phyloP scores from a whole-genome alignment of 2,888 invertebrate genomes.

The Zaprionus lineosus region DNA sequence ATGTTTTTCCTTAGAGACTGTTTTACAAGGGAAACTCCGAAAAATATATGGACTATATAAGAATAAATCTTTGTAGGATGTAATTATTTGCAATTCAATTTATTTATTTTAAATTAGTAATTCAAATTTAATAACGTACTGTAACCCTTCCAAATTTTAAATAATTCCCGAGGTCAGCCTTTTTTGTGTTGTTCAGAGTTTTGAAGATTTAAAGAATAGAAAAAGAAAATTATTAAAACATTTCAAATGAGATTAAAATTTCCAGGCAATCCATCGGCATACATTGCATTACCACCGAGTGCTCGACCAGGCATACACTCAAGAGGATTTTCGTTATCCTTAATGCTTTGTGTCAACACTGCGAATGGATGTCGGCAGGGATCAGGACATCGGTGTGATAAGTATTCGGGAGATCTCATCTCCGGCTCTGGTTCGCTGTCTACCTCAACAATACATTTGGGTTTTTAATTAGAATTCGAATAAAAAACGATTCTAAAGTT shows the following conservation, averaged over 20 bases:
- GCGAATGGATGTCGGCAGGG: slow-evolving; percentile 20
- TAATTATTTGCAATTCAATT: too few species aligned
- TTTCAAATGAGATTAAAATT: slow-evolving; percentile 76
- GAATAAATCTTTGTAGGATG: too few species aligned
- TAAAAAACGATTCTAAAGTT: slow-evolving; percentile 48
- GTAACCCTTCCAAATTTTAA: too few species aligned
- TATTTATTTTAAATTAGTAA: too few species aligned
- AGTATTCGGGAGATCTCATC: slow-evolving; percentile 50
- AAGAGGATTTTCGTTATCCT: slow-evolving; percentile 72
- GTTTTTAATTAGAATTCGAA: slow-evolving; percentile 74
- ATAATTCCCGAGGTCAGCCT: neutral
- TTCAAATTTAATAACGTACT: too few species aligned
- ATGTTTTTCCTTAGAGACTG: too few species aligned
- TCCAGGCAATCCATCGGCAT: slow-evolving; percentile 36
- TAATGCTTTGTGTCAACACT: slow-evolving; percentile 77
- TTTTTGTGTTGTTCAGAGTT: neutral
- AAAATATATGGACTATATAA: too few species aligned
- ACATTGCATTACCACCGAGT: slow-evolving; percentile 12
- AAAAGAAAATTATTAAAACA: too few species aligned
- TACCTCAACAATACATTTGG: slow-evolving; percentile 68
- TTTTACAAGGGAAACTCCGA: too few species aligned
- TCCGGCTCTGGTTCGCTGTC: slow-evolving; percentile 32
- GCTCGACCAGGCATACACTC: slow-evolving; percentile 66
- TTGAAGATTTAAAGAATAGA: too few species aligned
- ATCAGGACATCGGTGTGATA: slow-evolving; percentile 67